Evolutionary conservation across 1,140 invertebrate species (phyloP), one percentile per base, ranked within the genome.

Genomic region (Acromyrmex heyeri): DNA sequence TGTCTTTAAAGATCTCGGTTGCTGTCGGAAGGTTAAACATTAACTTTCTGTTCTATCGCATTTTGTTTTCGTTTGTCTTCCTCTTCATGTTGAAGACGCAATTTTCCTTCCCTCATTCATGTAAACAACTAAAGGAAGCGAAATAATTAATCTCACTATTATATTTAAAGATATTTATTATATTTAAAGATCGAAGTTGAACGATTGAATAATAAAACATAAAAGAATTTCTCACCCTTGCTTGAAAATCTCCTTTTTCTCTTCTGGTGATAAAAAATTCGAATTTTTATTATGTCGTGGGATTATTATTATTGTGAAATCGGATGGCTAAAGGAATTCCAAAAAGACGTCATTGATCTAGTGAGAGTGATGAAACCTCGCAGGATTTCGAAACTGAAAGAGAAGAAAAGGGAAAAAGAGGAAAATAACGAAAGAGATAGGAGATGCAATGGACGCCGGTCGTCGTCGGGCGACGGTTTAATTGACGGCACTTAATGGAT

Each of bases 401-500:
- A 48, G n/a, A 5, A 24, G 34, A 16, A 21, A 75, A 12, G 59
- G 6, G 30, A 34, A 34, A 21, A 30, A 53, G 57, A 62, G 61
- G 21, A 62, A 21, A 38, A 27, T 57, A 34, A 57, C 50, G 61
- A 53, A 79, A 38, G 48, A 55, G 78, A 27, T 62, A 21, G 48
- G 24, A 77, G 7, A 79, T 30, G 44, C 82, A 30, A 30, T 57
- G 61, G 73, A 55, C 62, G 14, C n/a, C 65, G 62, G 30, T 78
- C 86, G 81, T 61, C 87, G 87, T 82, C 64, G 87, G 72, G 73
- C 75, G 85, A 88, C 85, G 81, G 70, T 86, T 86, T 91, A 91
- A 91, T 91, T 91, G 90, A 87, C 85, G 89, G 85, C 87, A 89
- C 85, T 90, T 91, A 90, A 67, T 81, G 50, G 76, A 87, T 85